Conservation (phyloP, 2,888 invertebrate genomes). For the Lasioglossum morio region DNA sequence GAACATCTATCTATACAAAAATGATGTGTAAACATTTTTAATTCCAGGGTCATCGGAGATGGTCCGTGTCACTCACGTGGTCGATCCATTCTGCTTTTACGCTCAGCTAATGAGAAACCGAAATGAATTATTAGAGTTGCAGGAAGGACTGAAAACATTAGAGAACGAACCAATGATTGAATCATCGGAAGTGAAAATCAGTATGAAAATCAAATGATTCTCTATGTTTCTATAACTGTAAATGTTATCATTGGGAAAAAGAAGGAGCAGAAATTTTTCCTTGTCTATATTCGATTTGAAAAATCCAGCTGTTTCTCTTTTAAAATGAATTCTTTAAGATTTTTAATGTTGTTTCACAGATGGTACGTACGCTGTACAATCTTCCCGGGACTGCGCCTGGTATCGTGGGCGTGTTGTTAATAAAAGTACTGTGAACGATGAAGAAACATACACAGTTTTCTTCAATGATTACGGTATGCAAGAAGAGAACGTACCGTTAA, state of each 20-base stretch:
- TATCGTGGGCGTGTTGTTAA: slow-evolving; percentile 87
- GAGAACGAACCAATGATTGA: not conserved
- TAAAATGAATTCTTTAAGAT: not conserved
- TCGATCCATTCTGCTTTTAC: slow-evolving; percentile 88
- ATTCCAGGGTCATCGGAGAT: slow-evolving; percentile 38
- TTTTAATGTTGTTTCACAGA: slow-evolving; percentile 34
- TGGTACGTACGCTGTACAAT: slow-evolving; percentile 55
- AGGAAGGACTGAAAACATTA: not conserved
- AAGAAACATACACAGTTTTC: slow-evolving; percentile 86
- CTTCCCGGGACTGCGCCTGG: slow-evolving; percentile 86
- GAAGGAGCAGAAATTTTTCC: not conserved
- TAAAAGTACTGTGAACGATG: slow-evolving; percentile 70
- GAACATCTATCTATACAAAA: no score
- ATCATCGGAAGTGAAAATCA: slow-evolving; percentile 41
- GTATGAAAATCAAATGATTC: slow-evolving; percentile 32
- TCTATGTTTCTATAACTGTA: not conserved
- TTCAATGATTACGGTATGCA: slow-evolving; percentile 89
- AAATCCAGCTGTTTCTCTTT: not conserved
- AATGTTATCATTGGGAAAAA: not conserved
- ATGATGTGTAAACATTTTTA: no score
- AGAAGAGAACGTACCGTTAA: slow-evolving; percentile 85
- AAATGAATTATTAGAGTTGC: slow-evolving; percentile 25
- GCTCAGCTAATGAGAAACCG: slow-evolving; percentile 83
- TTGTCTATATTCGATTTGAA: no score
- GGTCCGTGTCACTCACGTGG: slow-evolving; percentile 85